Base-by-base conservation (phyloP, 1,140 invertebrate species). In the Drosophila murphyi region DNA sequence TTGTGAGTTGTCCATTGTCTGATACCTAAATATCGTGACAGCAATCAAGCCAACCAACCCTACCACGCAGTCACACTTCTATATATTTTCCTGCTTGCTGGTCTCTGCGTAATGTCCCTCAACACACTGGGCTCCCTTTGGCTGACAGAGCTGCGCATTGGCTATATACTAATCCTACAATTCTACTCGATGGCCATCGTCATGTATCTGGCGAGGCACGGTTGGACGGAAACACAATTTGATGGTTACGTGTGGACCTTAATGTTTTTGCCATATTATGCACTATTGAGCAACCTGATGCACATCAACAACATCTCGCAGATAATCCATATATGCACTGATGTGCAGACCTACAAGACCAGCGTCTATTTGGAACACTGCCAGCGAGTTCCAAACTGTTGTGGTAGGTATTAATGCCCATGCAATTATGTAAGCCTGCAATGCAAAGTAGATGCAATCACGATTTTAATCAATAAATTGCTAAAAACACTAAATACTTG, bases 341-440 rank as follows among this genome's bases (percentile, higher is more conserved):
- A 86, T 68, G 0, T 3, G 0, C 59, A 81, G 10, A 76, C 76
- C 3, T 76, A 62, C 34, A 50, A 77, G 20, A 86, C 67, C 4
- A 86, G 82, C 41, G 67, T 81, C 2, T 29, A 61, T 2, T 28
- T 78, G 55, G 82, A 86, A 3, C 50, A 70, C 0, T 86, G 82
- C 32, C 5, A 31, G 1, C 2, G 0, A 5, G 0, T 12, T 1
- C 82, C 82, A 5, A 81, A 86, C 12, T 86, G 82, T 43, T 86
- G 82, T 43, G 32, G 82, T 86, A 34, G 72, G 59, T 64, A 32
- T 32, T 7, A 37, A 5, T 2, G 35, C n/a, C 3, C 4, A 8
- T 55, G 3, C 31, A 29, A 6, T 3, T 29, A 31, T 50, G 2
- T 31, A 29, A 29, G 20, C 1, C 1, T 20, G 20, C 20, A 20